These are phyloP conservation scores for Microtus pennsylvanicus DNA, from an alignment of 2,113 vertebrate genomes.

Conservation along the genomic window DNA sequence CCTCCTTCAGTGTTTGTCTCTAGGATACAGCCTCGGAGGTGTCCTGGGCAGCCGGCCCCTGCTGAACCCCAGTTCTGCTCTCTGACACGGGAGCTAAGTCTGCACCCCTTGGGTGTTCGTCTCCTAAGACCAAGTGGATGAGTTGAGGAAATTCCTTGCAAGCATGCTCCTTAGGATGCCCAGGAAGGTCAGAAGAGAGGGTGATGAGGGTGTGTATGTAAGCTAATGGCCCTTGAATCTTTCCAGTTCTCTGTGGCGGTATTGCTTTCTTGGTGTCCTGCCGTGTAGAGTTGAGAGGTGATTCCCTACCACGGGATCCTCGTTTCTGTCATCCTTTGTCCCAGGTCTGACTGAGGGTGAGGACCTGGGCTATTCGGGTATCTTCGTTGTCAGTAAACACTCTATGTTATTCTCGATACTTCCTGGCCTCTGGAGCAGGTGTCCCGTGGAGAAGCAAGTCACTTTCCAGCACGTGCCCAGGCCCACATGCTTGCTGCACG, in stretches of 20 bases:
- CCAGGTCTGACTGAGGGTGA: neutral
- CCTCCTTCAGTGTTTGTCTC: slow-evolving; percentile 72
- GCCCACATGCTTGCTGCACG: slow-evolving; percentile 63
- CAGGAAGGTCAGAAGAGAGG: neutral
- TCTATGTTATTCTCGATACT: neutral
- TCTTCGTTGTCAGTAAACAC: neutral
- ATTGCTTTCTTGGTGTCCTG: neutral
- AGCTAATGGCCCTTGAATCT: neutral
- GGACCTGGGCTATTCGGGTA: neutral
- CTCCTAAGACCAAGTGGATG: neutral
- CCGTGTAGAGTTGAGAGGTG: neutral
- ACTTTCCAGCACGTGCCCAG: slow-evolving; percentile 78
- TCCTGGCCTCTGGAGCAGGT: neutral
- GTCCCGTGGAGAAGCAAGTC: neutral
- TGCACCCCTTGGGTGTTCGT: neutral
- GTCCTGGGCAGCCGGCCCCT: neutral
- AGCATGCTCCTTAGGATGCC: neutral
- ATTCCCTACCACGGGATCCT: neutral
- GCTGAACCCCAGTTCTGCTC: slow-evolving; percentile 41
- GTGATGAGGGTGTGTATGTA: neutral
- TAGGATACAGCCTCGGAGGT: slow-evolving; percentile 65
- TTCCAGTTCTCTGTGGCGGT: neutral
- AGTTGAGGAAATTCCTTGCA: neutral
- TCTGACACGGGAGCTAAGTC: neutral
- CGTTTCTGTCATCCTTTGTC: neutral